A percentile compares a stretch with the other conserved stretches of the same genome.
Evolutionary conservation across 2,113 vertebrate species (phyloP).

Genomic region (Otolemur garnettii): DNA sequence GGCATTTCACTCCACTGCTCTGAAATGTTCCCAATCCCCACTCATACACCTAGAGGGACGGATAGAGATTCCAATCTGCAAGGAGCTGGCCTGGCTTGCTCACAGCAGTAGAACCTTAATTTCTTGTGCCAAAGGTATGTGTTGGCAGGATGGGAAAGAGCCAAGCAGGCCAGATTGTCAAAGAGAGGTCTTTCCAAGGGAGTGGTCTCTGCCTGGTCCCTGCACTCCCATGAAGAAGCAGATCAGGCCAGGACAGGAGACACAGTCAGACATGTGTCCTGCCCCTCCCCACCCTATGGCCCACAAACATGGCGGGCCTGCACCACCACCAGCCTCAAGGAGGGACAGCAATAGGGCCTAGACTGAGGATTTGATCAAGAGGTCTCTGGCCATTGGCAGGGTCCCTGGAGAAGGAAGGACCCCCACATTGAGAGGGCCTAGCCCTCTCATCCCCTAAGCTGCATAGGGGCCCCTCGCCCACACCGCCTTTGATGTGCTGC

Average conservation of each 20-base stretch:
- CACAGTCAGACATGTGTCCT: fast-evolving
- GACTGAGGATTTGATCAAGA: neutral
- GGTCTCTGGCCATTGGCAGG: neutral
- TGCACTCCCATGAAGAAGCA: neutral
- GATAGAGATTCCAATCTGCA: neutral
- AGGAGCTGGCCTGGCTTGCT: neutral
- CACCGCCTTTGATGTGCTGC: neutral
- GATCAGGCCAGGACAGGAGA: neutral
- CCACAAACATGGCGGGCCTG: neutral
- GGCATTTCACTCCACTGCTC: neutral
- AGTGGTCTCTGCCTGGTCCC: neutral
- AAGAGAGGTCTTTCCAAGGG: neutral
- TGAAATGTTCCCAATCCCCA: neutral
- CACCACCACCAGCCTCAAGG: neutral
- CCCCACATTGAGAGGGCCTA: neutral
- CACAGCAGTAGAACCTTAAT: neutral
- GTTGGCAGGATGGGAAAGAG: neutral
- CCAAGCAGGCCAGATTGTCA: no score
- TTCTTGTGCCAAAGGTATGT: fast-evolving
- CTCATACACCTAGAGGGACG: neutral
- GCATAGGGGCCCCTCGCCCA: neutral
- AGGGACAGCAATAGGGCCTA: neutral
- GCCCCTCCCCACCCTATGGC: fast-evolving
- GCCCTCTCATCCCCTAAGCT: neutral
- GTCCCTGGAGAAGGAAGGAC: neutral